Evolutionary conservation across 2,113 vertebrate genomes (phyloP).

Genomic region (Stomatorhinus ivindoensis): DNA sequence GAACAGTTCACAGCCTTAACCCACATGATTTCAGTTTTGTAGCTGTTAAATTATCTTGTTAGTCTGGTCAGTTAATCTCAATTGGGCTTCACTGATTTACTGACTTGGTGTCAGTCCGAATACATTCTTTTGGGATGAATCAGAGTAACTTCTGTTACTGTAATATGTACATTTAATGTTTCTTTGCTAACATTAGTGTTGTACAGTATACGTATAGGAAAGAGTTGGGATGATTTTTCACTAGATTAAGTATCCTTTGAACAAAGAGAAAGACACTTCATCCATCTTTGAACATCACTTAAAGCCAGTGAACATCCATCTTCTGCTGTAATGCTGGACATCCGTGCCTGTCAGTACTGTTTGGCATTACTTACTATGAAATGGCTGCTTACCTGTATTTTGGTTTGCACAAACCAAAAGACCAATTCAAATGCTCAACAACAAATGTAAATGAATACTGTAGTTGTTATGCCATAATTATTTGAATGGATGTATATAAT

Average conservation of each 20-base stretch:
- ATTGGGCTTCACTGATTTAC: background rate
- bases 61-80: background rate
- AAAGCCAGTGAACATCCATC: background rate
- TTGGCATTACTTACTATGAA: background rate
- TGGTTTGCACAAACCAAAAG: background rate
- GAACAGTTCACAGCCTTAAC: background rate
- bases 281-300: background rate
- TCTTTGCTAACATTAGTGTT: background rate
- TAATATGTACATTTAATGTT: background rate
- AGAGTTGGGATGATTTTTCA: background rate
- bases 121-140: background rate
- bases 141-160: background rate
- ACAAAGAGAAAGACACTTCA: background rate
- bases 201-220: background rate
- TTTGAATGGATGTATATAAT: background rate
- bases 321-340: background rate
- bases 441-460: background rate
- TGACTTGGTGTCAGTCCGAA: background rate
- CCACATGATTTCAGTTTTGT: background rate
- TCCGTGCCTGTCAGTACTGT: background rate
- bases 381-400: background rate
- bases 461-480: background rate
- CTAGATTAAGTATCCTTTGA: background rate
- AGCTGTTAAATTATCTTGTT: background rate
- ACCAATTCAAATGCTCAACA: background rate